Evolutionary conservation across 2,113 vertebrate species (phyloP).

Genomic region (Upupa epops): DNA sequence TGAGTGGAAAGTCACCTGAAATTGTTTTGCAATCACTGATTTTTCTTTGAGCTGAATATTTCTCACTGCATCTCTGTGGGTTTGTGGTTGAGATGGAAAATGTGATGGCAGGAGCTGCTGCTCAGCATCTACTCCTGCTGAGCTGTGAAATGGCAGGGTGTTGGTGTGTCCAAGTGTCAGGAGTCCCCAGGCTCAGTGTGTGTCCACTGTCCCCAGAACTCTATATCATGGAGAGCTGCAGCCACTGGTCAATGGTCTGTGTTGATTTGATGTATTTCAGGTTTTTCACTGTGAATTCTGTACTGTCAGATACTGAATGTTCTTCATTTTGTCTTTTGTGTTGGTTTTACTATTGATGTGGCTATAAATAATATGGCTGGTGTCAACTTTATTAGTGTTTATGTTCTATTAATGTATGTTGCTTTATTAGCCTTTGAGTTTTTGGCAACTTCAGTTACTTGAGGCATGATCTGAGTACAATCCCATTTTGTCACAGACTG

Average conservation of each 20-base stretch:
- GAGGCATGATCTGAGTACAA: constrained; percentile 44
- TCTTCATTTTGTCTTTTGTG: constrained; percentile 16
- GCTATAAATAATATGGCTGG: neutral
- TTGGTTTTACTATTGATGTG: neutral
- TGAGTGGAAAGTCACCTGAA: no score
- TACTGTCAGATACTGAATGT: neutral
- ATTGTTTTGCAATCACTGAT: neutral
- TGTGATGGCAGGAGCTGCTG: neutral
- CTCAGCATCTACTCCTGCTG: neutral
- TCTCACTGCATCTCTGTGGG: neutral
- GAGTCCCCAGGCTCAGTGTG: neutral
- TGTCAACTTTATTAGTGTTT: constrained; percentile 45
- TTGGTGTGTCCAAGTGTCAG: neutral
- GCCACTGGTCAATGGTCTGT: neutral
- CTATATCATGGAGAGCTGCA: neutral
- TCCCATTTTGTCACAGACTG: constrained; percentile 66
- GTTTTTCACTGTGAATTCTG: neutral
- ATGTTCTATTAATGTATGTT: constrained; percentile 13
- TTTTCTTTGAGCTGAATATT: neutral
- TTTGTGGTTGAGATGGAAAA: neutral
- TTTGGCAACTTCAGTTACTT: constrained; percentile 32
- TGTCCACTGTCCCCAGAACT: rapidly evolving
- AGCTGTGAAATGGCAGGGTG: neutral
- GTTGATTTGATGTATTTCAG: neutral
- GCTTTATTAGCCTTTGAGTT: constrained; percentile 45